Evolutionary conservation across 2,888 invertebrate genomes (phyloP), one percentile per base, ranked within the genome.

Genomic region (Liopterus haemorrhoidalis): DNA sequence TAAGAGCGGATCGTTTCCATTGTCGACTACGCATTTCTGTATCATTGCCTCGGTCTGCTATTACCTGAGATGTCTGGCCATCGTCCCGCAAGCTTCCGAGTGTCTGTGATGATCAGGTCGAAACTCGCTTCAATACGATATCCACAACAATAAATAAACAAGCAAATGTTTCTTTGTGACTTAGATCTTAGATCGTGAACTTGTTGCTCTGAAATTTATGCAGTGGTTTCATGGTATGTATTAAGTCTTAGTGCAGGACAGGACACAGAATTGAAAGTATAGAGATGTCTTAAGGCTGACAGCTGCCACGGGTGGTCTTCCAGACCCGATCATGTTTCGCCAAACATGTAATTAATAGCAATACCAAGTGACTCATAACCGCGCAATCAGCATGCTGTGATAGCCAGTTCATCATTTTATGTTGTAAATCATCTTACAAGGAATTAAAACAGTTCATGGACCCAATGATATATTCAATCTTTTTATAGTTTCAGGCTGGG

Each of bases 1-100:
- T 31, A 31, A 11, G 4, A 15, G n/a, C 3, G 8, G 31, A 31
- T 31, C 31, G 31, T 11, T 31, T n/a, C 31, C 31, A 31, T 31
- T 31, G 31, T 31, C 14, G 14, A 12, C n/a, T n/a, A 25, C 25
- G 4, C 25, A 25, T 25, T 25, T 25, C 25, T 25, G n/a, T 25
- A 25, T 25, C 25, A 11, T 12, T 12, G n/a, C 25, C 12, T 25
- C 25, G 2, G n/a, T 25, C 25, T 11, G 12, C 25, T 11, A 11
- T 12, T n/a, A n/a, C n/a, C n/a, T n/a, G n/a, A n/a, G n/a, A n/a
- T n/a, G n/a, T n/a, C n/a, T n/a, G n/a, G n/a, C n/a, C n/a, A n/a
- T n/a, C n/a, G n/a, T n/a, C n/a, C n/a, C n/a, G n/a, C n/a, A n/a
- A n/a, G n/a, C n/a, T 41, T 41, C 41, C 41, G 25, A 32, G 33